Conservation (phyloP, 2,797 vertebrate species). For the Halcyon smyrnensis region DNA sequence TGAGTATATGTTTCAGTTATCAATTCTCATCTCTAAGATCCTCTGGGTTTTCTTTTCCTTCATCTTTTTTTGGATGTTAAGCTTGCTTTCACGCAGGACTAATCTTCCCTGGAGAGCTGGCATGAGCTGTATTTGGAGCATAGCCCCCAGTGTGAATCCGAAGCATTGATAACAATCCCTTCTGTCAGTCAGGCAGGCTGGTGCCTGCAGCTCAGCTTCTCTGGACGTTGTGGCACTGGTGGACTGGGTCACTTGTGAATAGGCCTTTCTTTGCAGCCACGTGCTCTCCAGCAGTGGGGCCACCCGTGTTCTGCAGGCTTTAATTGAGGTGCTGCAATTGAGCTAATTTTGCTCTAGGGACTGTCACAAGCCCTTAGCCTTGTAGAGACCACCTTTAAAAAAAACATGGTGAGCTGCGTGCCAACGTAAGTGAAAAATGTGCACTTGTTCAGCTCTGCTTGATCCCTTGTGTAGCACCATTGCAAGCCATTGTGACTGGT, state of each 20-base stretch:
- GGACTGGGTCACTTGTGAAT: background rate
- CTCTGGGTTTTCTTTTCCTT: background rate
- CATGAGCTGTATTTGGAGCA: background rate
- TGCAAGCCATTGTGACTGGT: accelerated
- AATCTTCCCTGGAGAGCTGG: background rate
- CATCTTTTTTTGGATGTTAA: background rate
- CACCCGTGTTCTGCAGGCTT: accelerated
- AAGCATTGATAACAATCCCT: background rate
- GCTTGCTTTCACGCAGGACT: background rate
- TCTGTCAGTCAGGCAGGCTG: background rate
- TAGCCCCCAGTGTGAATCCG: background rate
- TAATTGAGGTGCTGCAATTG: background rate
- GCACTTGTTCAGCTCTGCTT: background rate
- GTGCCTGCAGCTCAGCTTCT: background rate
- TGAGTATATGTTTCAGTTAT: background rate
- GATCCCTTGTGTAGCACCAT: accelerated
- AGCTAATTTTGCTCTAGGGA: background rate
- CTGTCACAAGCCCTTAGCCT: background rate
- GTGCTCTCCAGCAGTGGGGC: background rate
- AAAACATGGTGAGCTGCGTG: background rate
- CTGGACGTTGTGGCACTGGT: accelerated
- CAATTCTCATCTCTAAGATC: background rate
- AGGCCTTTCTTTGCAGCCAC: background rate
- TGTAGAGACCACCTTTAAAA: background rate
- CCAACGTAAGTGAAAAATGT: background rate